Evolutionary conservation across 2,113 vertebrate genomes (phyloP), one percentile per base, ranked within the genome.

Genomic region (Apteryx mantelli): DNA sequence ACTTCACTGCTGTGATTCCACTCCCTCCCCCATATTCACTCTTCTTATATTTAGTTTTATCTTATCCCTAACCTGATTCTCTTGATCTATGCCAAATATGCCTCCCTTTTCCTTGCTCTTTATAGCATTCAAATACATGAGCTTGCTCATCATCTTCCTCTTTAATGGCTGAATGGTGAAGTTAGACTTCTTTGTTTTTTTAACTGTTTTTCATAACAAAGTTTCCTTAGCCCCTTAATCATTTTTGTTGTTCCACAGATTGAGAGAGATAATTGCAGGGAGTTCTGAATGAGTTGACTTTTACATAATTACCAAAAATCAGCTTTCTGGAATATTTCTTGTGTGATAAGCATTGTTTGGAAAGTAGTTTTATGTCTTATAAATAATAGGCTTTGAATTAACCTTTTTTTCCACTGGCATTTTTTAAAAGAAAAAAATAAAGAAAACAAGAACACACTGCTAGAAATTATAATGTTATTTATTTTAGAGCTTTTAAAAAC

Each of bases 361-460:
- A 90, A 96, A 96, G 75, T n/a, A 82, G 60, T 93, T 97, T 78
- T 61, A 83, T 86, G 73, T 89, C 66, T 76, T 91, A 26, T 83
- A 70, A 64, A 52, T 93, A 40, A 87, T 34, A 78, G 81, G 66
- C 83, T 93, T 96, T 58, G 70, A 93, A 82, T 92, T 83, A 61
- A 64, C 42, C 68, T 95, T 80, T 42, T 17, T 92, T 90, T 73
- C 81, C 58, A 70, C 16, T 42, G 30, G 30, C 17, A 56, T 63
- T 88, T 86, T 56, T 58, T 74, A 32, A 53, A n/a, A 81, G 93
- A 40, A 42, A 60, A 77, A 90, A 69, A 50, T 30, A 90, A 95
- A 40, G 53, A 78, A 83, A 80, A 77, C 16, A 52, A 83, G 73
- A 68, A 44, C 55, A 88, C 19, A 40, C 34, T 93, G n/a, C 77